These are phyloP conservation scores for Electrophaes corylata DNA, from an alignment of 2,888 invertebrate species.

Conservation along the genomic window DNA sequence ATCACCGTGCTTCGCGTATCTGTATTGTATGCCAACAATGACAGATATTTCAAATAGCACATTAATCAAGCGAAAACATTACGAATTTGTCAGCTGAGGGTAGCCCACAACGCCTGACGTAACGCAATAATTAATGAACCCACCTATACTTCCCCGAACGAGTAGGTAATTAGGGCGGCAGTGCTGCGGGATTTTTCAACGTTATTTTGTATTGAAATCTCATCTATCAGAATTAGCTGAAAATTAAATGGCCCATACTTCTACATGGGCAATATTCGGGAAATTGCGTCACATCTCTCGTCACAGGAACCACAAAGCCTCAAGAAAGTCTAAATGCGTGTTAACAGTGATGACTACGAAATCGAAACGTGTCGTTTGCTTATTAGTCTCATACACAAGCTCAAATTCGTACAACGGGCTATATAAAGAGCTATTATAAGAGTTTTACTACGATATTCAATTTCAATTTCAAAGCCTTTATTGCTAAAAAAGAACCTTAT, in stretches of 20 bases:
- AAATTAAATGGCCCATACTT: not conserved
- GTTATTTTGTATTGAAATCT: slow-evolving; percentile 28
- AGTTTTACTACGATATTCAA: too few species aligned
- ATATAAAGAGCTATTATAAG: too few species aligned
- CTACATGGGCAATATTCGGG: too few species aligned
- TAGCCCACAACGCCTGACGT: slow-evolving; percentile 43
- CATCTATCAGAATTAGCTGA: slow-evolving; percentile 6
- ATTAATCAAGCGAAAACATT: slow-evolving; percentile 62
- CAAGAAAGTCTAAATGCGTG: too few species aligned
- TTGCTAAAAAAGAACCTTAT: too few species aligned
- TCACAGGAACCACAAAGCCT: too few species aligned
- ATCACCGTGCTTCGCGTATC: slow-evolving; percentile 37
- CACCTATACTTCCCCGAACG: slow-evolving; percentile 42
- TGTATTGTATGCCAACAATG: slow-evolving; percentile 54
- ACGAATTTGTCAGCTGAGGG: slow-evolving; percentile 64
- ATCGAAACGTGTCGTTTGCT: too few species aligned
- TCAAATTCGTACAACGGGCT: too few species aligned
- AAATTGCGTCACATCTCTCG: too few species aligned
- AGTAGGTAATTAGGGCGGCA: slow-evolving; percentile 54
- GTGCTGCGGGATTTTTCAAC: slow-evolving; percentile 35
- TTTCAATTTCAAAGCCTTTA: too few species aligned
- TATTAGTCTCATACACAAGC: too few species aligned
- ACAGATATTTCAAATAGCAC: slow-evolving; percentile 60
- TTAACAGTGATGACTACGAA: too few species aligned
- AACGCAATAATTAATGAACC: slow-evolving; percentile 66